These are phyloP conservation scores for Chlorocebus sabaeus DNA, from an alignment of 2,113 vertebrate genomes.

Conservation along the genomic window DNA sequence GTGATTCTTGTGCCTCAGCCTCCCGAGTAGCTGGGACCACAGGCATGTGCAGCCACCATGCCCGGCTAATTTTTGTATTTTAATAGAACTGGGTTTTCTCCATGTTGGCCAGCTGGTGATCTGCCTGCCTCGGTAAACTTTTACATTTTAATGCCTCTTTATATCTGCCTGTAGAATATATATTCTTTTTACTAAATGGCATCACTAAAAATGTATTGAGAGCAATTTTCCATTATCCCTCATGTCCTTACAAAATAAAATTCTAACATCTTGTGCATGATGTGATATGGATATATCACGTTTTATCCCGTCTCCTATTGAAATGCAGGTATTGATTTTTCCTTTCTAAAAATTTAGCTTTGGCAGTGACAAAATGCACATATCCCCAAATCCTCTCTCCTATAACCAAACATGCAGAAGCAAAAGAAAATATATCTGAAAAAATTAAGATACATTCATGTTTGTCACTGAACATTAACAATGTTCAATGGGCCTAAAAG, in stretches of 20 bases:
- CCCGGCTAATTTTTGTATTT: too few species aligned
- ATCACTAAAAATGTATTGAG: background rate
- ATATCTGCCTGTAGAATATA: background rate
- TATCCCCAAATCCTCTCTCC: background rate
- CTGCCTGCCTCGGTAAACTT: too few species aligned
- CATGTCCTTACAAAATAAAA: background rate
- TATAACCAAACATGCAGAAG: background rate
- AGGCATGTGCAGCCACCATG: too few species aligned
- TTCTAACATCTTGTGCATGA: background rate
- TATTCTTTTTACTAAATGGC: background rate
- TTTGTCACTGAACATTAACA: background rate
- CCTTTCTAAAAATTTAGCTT: constrained; percentile 48
- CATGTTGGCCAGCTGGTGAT: too few species aligned
- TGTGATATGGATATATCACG: background rate
- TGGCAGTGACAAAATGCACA: background rate
- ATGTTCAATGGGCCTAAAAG: background rate
- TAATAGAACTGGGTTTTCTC: too few species aligned
- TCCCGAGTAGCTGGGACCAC: too few species aligned
- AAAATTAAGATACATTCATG: background rate
- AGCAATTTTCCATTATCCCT: background rate
- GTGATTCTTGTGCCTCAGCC: too few species aligned
- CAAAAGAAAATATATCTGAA: background rate
- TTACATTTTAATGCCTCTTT: background rate
- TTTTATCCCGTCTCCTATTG: background rate
- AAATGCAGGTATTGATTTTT: background rate